Conservation (phyloP, 2,888 invertebrate genomes). For the Agriopis leucophaearia region DNA sequence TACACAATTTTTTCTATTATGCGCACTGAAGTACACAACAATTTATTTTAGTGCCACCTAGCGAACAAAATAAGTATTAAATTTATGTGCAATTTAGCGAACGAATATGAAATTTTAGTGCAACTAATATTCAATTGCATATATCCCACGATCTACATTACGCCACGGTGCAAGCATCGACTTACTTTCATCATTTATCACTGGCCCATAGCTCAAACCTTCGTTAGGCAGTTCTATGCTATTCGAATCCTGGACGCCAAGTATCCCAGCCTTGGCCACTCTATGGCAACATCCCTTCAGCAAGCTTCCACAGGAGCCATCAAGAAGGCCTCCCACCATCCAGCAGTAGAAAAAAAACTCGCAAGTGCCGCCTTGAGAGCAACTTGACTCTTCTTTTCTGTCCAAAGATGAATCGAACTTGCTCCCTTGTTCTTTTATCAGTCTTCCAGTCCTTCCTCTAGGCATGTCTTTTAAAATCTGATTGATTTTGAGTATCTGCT, state of each 20-base stretch:
- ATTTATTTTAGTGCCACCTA: neutral
- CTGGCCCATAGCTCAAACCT: slow-evolving; percentile 90
- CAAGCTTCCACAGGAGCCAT: slow-evolving; percentile 93
- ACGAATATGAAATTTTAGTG: neutral
- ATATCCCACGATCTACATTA: slow-evolving; percentile 44
- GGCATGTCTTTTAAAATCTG: slow-evolving; percentile 71
- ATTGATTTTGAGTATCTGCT: slow-evolving; percentile 73
- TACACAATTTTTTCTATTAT: neutral
- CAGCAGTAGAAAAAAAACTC: slow-evolving; percentile 97
- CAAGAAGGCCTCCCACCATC: slow-evolving; percentile 95
- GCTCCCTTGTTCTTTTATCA: slow-evolving; percentile 51
- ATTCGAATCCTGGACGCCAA: slow-evolving; percentile 88
- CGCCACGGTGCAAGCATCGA: slow-evolving; percentile 63
- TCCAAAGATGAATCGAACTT: slow-evolving; percentile 39
- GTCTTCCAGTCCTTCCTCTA: slow-evolving; percentile 61
- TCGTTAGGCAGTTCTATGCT: slow-evolving; percentile 88
- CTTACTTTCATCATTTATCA: slow-evolving; percentile 93
- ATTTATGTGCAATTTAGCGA: neutral
- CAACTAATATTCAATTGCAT: neutral
- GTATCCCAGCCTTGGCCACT: slow-evolving; percentile 88
- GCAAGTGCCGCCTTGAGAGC: slow-evolving; percentile 92
- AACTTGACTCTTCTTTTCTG: slow-evolving; percentile 83
- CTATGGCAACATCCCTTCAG: slow-evolving; percentile 95
- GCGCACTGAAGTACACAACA: neutral
- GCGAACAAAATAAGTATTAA: neutral